These are phyloP conservation scores for Pogonocichla stellata DNA, from an alignment of 2,113 vertebrate species.

Conservation along the genomic window DNA sequence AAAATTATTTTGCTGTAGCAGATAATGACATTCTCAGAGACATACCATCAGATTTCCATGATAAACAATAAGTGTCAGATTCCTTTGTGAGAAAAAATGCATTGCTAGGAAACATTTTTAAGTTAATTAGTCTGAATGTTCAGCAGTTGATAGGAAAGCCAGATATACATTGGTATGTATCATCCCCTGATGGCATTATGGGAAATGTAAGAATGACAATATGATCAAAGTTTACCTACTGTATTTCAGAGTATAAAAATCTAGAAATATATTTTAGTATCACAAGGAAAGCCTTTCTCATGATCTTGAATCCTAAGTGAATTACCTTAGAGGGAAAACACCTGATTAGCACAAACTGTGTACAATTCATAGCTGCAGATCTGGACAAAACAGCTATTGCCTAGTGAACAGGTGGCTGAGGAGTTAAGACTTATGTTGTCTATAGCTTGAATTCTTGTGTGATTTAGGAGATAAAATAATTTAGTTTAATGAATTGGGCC, in stretches of 20 bases:
- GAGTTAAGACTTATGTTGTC: neutral
- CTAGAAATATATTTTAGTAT: neutral
- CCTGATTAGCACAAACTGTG: neutral
- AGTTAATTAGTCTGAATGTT: neutral
- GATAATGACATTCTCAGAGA: conserved; percentile 70
- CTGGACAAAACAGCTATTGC: neutral
- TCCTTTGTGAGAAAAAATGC: conserved; percentile 29
- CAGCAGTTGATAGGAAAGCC: neutral
- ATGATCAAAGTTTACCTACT: neutral
- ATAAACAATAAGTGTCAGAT: conserved; percentile 64
- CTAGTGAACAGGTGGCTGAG: neutral
- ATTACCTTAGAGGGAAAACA: conserved; percentile 19
- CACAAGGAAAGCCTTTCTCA: neutral
- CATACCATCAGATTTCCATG: conserved; percentile 46
- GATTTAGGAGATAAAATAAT: neutral
- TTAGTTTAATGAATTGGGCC: neutral
- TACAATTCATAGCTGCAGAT: neutral
- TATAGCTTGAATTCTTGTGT: neutral
- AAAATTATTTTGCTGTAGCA: conserved; percentile 70
- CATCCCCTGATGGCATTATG: neutral
- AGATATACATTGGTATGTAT: neutral
- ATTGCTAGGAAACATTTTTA: conserved; percentile 24
- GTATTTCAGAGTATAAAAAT: neutral
- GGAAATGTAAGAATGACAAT: neutral
- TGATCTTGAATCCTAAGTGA: neutral